Percentiles rank a stretch among this genome's conserved stretches.
Conservation (phyloP, 2,888 invertebrate genomes). For the Chrysopilus asiliformis region DNA sequence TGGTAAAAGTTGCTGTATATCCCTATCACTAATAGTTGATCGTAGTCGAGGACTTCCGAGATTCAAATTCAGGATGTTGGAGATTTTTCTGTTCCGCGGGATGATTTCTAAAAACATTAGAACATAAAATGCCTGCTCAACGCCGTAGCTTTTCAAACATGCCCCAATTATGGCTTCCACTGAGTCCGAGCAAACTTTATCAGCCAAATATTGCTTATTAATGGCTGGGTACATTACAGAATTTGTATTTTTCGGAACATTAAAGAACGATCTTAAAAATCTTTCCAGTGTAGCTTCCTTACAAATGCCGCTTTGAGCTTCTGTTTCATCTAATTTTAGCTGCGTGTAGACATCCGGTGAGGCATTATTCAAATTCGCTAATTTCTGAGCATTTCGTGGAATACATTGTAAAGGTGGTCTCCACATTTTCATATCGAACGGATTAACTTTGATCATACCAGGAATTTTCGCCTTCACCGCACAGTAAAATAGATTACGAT, state of each 20-base stretch:
- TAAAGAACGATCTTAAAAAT: too few relatives aligned
- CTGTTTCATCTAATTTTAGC: conserved; percentile 35
- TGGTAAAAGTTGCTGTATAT: conserved; percentile 39
- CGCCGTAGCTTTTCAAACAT: conserved; percentile 45
- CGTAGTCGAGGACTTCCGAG: conserved; percentile 25
- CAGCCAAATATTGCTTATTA: conserved; percentile 38
- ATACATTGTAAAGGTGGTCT: conserved; percentile 63
- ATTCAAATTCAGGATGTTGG: conserved; percentile 22
- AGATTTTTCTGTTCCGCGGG: conserved; percentile 29
- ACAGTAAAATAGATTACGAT: conserved; percentile 72
- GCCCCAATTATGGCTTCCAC: conserved; percentile 71
- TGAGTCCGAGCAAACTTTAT: conserved; percentile 62
- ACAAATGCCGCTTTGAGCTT: conserved; percentile 29
- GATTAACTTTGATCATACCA: conserved; percentile 42
- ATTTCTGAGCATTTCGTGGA: conserved; percentile 36
- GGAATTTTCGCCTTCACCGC: conserved; percentile 34
- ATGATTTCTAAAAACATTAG: conserved; percentile 52
- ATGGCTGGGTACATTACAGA: conserved; percentile 25
- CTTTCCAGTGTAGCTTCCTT: conserved; percentile 18
- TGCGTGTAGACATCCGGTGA: conserved; percentile 39
- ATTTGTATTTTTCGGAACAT: neutral
- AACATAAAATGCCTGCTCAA: conserved; percentile 38
- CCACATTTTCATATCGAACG: conserved; percentile 50
- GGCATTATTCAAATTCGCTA: conserved; percentile 22
- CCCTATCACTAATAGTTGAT: conserved; percentile 27